Evolutionary conservation across 2,113 vertebrate species (phyloP).

Genomic region (Lagopus leucura): DNA sequence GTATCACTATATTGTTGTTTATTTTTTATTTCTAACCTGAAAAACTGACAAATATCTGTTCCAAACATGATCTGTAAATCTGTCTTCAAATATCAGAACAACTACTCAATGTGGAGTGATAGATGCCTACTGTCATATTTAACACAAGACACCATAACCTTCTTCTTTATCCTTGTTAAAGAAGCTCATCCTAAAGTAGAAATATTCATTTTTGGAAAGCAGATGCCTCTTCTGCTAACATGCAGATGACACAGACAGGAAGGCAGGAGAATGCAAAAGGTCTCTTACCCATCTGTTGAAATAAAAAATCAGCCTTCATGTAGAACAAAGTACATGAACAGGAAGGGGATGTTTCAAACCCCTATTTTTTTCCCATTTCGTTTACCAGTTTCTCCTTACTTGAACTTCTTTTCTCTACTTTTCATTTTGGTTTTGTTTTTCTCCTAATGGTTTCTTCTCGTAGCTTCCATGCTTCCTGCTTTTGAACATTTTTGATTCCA

Average conservation of each 20-base stretch:
- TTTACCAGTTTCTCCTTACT: neutral
- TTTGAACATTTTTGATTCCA: neutral
- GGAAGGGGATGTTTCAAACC: neutral
- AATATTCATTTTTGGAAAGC: neutral
- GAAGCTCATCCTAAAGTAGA: neutral
- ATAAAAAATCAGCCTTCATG: neutral
- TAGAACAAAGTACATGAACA: neutral
- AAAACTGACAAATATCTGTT: neutral
- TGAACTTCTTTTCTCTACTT: neutral
- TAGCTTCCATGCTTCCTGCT: neutral
- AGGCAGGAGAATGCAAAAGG: neutral
- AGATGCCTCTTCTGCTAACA: neutral
- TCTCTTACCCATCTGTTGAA: neutral
- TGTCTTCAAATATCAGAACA: neutral
- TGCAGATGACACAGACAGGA: neutral
- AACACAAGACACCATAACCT: neutral
- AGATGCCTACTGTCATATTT: neutral
- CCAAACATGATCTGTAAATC: neutral
- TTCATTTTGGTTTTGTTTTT: neutral
- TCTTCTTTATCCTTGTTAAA: neutral
- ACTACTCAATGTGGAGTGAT: neutral
- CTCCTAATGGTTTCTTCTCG: neutral
- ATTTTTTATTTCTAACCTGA: neutral
- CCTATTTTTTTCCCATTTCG: neutral
- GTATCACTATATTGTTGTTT: neutral